Percentiles rank a stretch among this genome's conserved stretches.
These are phyloP conservation scores for Agrotis clavis DNA, from an alignment of 2,888 invertebrate species.

Conservation along the genomic window DNA sequence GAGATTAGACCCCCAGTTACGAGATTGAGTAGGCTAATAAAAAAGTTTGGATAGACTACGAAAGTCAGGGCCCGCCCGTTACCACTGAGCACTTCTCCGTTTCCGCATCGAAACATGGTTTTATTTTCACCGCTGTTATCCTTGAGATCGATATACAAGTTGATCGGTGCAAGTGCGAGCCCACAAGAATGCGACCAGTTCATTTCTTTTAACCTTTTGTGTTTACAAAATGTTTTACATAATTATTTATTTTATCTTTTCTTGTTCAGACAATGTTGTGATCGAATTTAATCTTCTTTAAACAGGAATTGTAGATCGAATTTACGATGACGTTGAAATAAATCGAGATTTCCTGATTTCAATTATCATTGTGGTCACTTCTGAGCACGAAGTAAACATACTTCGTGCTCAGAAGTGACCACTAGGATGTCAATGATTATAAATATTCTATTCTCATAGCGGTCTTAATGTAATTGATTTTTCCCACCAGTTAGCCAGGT, in stretches of 20 bases:
- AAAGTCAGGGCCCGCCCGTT: not conserved
- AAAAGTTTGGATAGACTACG: not conserved
- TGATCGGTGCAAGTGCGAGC: slow-evolving; percentile 14
- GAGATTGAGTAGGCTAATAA: too few relatives aligned
- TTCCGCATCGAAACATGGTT: slow-evolving; percentile 49
- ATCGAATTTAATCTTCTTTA: slow-evolving; percentile 27
- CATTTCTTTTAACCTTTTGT: slow-evolving; percentile 43
- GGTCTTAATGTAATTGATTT: too few relatives aligned
- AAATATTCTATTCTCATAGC: too few relatives aligned
- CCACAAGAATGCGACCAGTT: slow-evolving; percentile 40
- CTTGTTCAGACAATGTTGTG: slow-evolving; percentile 6
- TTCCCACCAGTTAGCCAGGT: too few relatives aligned
- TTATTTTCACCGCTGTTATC: slow-evolving; percentile 40
- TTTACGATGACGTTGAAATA: not conserved
- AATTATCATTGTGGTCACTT: too few relatives aligned
- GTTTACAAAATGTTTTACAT: slow-evolving; percentile 40
- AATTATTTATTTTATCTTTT: slow-evolving; percentile 32
- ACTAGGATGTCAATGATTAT: too few relatives aligned
- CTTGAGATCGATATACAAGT: slow-evolving; percentile 42
- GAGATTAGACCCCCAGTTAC: too few relatives aligned
- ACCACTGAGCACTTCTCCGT: not conserved
- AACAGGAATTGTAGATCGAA: not conserved
- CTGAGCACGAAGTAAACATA: too few relatives aligned
- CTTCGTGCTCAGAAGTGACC: too few relatives aligned
- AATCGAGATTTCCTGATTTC: not conserved